These are phyloP conservation scores for Calidris pygmaea DNA, from an alignment of 2,113 vertebrate genomes.

Conservation along the genomic window DNA sequence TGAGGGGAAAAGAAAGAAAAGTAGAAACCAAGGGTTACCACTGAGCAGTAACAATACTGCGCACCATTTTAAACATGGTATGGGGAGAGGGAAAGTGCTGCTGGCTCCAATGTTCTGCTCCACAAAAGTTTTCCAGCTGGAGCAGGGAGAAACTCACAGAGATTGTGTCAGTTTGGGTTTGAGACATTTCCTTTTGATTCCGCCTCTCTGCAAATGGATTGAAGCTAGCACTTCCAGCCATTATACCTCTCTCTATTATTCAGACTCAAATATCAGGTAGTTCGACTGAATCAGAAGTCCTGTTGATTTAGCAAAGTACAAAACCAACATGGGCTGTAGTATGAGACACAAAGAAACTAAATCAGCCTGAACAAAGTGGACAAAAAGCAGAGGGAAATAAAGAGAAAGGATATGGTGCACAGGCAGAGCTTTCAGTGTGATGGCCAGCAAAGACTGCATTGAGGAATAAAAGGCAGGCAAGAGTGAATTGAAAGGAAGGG, in stretches of 20 bases:
- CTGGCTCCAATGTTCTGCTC: background rate
- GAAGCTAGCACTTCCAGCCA: background rate
- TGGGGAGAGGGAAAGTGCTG: background rate
- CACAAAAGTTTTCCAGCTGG: background rate
- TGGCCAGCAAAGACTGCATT: background rate
- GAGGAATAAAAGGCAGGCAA: background rate
- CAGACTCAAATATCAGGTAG: background rate
- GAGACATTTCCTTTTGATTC: background rate
- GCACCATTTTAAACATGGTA: background rate
- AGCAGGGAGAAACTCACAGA: background rate
- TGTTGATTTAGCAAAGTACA: background rate
- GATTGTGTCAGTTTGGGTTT: background rate
- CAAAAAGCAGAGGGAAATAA: background rate
- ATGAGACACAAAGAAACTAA: background rate
- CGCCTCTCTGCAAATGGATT: background rate
- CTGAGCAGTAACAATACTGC: background rate
- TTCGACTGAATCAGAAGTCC: background rate
- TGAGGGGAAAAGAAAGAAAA: background rate
- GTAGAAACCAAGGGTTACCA: accelerated
- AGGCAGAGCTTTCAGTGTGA: background rate
- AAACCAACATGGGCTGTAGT: background rate
- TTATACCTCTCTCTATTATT: background rate
- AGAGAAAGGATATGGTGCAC: background rate
- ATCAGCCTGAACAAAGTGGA: background rate
- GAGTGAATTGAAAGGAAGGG: background rate